Conservation (phyloP, 1,140 invertebrate species). For the Chironomus striatipennis region DNA sequence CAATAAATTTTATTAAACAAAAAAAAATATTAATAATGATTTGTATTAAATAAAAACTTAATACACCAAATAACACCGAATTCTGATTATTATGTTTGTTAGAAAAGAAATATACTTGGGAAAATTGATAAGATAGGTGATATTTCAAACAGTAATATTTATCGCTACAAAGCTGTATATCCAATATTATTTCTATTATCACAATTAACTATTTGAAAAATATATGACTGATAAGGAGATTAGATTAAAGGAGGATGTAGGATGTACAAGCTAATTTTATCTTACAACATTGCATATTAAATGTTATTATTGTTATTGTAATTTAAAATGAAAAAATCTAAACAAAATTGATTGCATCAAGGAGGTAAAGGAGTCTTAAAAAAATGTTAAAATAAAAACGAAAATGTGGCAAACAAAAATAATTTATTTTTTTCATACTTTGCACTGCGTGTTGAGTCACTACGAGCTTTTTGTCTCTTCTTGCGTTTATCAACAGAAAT, state of each 20-base stretch:
- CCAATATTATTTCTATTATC: too few relatives aligned
- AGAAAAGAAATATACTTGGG: too few relatives aligned
- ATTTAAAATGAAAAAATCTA: not conserved
- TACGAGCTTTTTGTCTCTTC: slow-evolving; percentile 3
- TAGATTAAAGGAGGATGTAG: not conserved
- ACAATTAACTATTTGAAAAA: too few relatives aligned
- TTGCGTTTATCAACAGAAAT: not conserved
- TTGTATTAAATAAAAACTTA: not conserved
- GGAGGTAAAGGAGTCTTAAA: too few relatives aligned
- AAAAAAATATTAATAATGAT: not conserved
- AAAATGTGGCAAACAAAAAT: not conserved
- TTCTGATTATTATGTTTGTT: too few relatives aligned
- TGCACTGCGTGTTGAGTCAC: not conserved
- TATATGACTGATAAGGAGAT: too few relatives aligned
- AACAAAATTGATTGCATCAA: not conserved
- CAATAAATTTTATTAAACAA: not conserved
- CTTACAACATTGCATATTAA: not conserved
- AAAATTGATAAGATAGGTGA: too few relatives aligned
- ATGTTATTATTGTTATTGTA: not conserved
- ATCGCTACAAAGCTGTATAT: too few relatives aligned
- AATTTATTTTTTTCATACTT: not conserved
- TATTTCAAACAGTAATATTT: too few relatives aligned
- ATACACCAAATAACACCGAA: not conserved
- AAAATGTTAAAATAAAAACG: slow-evolving; percentile 5
- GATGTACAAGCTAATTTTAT: not conserved